Conservation (phyloP, 2,888 invertebrate species). For the Drosophila buzzatii region DNA sequence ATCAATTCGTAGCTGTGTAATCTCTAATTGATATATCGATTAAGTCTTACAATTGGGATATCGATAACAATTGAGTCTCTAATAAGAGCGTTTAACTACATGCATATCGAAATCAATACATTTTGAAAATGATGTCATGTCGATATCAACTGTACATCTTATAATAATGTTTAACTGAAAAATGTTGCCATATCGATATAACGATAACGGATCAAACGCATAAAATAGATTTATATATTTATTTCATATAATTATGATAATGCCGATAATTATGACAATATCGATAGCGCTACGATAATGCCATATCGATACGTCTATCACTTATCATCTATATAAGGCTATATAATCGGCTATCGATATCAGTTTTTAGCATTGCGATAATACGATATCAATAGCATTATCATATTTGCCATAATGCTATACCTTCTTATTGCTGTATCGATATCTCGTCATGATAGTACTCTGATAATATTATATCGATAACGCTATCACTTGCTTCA, state of each 20-base stretch:
- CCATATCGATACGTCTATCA: not conserved
- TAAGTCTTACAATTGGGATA: too few species aligned
- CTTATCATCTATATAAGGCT: not conserved
- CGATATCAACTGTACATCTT: too few species aligned
- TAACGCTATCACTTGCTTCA: not conserved
- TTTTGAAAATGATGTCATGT: too few species aligned
- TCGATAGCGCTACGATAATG: not conserved
- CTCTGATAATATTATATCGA: not conserved
- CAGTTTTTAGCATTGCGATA: not conserved
- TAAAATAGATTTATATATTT: not conserved
- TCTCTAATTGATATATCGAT: too few species aligned
- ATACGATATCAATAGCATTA: not conserved
- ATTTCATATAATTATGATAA: not conserved
- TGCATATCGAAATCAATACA: too few species aligned
- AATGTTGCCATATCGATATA: too few species aligned
- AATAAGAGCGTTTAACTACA: too few species aligned
- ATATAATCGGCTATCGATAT: not conserved
- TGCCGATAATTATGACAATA: not conserved
- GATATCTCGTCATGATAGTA: not conserved
- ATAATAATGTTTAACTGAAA: too few species aligned
- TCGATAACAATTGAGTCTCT: not conserved
- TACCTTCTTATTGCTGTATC: not conserved
- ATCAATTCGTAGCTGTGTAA: not conserved
- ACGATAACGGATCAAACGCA: too few species aligned
- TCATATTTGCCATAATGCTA: not conserved